Conservation (phyloP, 2,797 vertebrate genomes). For the Gymnothorax javanicus region DNA sequence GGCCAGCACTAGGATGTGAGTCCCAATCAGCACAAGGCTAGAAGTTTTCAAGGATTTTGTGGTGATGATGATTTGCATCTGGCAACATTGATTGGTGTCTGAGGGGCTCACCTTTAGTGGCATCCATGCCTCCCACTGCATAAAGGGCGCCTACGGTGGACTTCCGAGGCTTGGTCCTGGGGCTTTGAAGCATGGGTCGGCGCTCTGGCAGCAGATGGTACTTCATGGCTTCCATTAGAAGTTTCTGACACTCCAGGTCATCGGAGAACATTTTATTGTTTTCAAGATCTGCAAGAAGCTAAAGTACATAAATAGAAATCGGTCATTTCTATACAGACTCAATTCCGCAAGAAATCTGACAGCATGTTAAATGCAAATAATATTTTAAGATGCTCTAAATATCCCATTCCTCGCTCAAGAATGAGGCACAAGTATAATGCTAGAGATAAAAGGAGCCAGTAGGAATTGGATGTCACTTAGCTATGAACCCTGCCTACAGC, state of each 20-base stretch:
- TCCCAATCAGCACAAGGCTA: too few relatives aligned
- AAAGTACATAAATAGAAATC: conserved; percentile 33
- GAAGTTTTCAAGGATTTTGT: too few relatives aligned
- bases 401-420: too few relatives aligned
- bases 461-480: too few relatives aligned
- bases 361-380: too few relatives aligned
- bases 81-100: neutral
- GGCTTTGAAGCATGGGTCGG: conserved; percentile 93
- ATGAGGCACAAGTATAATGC: too few relatives aligned
- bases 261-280: conserved; percentile 94
- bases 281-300: conserved; percentile 96
- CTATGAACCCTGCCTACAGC: too few relatives aligned
- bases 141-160: conserved; percentile 95
- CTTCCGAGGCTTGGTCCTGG: conserved; percentile 94
- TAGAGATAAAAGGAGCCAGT: too few relatives aligned
- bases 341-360: too few relatives aligned
- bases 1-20: too few relatives aligned
- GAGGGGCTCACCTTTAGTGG: conserved; percentile 82
- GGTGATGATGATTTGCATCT: neutral
- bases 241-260: conserved; percentile 94
- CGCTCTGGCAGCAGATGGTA: conserved; percentile 95
- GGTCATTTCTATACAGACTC: neutral
- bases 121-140: conserved; percentile 95
- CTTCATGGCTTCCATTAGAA: conserved; percentile 98
- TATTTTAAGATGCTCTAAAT: too few relatives aligned